Conservation (phyloP, 2,113 vertebrate genomes). For the Paedocypris sp. region DNA sequence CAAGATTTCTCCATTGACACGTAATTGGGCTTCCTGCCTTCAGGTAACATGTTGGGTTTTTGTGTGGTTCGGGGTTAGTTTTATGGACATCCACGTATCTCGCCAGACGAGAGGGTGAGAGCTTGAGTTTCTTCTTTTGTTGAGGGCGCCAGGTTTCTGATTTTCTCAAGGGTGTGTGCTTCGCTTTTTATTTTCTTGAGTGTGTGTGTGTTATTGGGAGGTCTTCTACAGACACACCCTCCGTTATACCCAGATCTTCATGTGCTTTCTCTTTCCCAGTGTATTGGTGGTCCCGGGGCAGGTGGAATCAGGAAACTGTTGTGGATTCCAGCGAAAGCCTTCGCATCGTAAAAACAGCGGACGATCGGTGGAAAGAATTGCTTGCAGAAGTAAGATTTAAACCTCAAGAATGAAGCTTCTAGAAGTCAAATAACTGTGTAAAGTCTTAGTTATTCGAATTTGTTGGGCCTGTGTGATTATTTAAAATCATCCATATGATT, state of each 20-base stretch:
- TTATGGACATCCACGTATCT: neutral
- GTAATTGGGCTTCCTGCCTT: neutral
- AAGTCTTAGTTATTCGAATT: too few relatives aligned
- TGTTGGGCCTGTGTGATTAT: too few relatives aligned
- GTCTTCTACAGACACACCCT: constrained; percentile 21
- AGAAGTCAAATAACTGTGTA: too few relatives aligned
- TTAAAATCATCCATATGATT: too few relatives aligned
- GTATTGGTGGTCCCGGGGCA: constrained; percentile 18
- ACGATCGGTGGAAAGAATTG: neutral
- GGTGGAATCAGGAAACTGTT: constrained; percentile 8
- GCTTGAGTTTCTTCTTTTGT: constrained; percentile 6
- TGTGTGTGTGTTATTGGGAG: constrained; percentile 6
- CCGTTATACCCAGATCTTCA: constrained; percentile 15
- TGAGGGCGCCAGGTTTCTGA: constrained; percentile 22
- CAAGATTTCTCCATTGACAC: neutral
- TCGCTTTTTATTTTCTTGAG: constrained; percentile 27
- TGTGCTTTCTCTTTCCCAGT: constrained; percentile 19
- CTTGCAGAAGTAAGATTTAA: too few relatives aligned
- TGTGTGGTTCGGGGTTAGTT: neutral
- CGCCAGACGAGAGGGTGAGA: constrained; percentile 14
- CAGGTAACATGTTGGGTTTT: neutral
- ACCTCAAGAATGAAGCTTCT: too few relatives aligned
- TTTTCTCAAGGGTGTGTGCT: constrained; percentile 34
- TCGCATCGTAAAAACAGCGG: neutral
- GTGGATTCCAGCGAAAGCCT: neutral